Base-by-base conservation (phyloP, 2,113 vertebrate genomes). In the Oxygymnocypris stewartii region DNA sequence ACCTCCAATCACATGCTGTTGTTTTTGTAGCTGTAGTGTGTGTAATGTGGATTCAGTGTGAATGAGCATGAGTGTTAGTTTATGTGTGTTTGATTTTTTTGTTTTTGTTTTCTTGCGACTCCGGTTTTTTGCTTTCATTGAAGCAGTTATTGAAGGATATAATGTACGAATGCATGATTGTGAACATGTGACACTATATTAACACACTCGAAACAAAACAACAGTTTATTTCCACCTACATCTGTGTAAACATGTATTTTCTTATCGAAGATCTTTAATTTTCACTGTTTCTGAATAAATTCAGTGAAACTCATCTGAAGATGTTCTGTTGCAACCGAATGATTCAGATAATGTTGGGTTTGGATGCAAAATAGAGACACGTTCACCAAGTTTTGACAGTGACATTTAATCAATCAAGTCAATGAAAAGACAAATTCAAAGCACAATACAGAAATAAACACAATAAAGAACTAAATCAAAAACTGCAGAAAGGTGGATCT, bases 91-190 rank as follows among this genome's bases (percentile, higher is more conserved):
- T 59, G 54, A 23, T 10, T 20, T 20, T 20, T 57, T 12, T 8
- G 1, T 85, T 71, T 31, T 31, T 31, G 28, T 59, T 63, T 80
- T 59, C 1, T 87, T 71, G 35, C 18, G 86, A 88, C 88, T 89
- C 87, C 81, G 86, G 86, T 82, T 86, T 86, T n/a, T 77, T 77
- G 69, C 71, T 83, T 76, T n/a, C 1, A 73, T 14, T 11, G 75
- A 87, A 88, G 88, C 84, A 81, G 31, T 79, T 81, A 44, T 49
- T 89, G 88, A 89, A 89, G 88, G 80, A 89, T 4, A 44, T 31
- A 23, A 31, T 31, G n/a, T n/a, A 31, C 2, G 82, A 86, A 69
- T 42, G 84, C 16, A 51, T 71, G 6, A 63, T 23, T 85, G 79
- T 75, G 84, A 84, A n/a, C 65, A 51, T 51, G 47, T 31, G 40